Conservation (phyloP, 2,113 vertebrate species). For the Dissostichus mawsoni region DNA sequence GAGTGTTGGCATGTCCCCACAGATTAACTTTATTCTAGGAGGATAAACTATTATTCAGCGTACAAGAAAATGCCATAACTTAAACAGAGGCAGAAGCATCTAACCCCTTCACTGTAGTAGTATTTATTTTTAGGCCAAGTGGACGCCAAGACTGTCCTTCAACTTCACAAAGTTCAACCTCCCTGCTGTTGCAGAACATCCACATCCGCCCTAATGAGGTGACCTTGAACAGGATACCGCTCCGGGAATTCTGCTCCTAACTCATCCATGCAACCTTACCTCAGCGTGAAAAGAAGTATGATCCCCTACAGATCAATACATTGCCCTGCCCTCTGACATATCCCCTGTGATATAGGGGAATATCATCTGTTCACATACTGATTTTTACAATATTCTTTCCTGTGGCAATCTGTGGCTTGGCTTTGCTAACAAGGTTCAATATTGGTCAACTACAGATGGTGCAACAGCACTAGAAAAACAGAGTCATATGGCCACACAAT, state of each 20-base stretch:
- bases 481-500: no score
- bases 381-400: background rate
- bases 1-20: background rate
- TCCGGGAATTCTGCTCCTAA: slow-evolving; percentile 1
- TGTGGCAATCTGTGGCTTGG: background rate
- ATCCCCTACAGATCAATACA: background rate
- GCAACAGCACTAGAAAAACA: background rate
- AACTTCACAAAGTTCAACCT: slow-evolving; percentile 35
- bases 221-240: slow-evolving; percentile 46
- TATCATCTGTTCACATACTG: background rate
- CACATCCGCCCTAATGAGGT: background rate
- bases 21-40: slow-evolving; percentile 15
- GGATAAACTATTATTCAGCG: slow-evolving; percentile 23
- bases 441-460: background rate
- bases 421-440: background rate
- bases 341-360: background rate
- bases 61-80: slow-evolving; percentile 20
- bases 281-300: slow-evolving; percentile 1
- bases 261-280: background rate
- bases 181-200: slow-evolving; percentile 11
- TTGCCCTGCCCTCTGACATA: background rate
- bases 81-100: slow-evolving; percentile 8
- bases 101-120: slow-evolving; percentile 5
- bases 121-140: slow-evolving; percentile 15
- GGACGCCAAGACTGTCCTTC: slow-evolving; percentile 26